These are phyloP conservation scores for Chironomus tentans DNA, from an alignment of 2,888 invertebrate species.

Conservation along the genomic window DNA sequence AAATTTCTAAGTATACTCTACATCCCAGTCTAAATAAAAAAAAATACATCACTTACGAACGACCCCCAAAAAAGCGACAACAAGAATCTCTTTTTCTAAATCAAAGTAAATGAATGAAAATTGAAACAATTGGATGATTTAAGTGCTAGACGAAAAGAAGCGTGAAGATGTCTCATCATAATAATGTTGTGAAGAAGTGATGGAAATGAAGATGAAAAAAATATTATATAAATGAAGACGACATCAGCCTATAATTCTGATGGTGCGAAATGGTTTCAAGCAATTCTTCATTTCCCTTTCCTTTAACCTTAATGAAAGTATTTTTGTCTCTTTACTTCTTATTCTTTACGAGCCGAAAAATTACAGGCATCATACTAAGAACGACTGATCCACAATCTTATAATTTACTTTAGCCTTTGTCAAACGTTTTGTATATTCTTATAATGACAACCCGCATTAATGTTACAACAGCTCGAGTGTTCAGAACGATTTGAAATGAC, in stretches of 20 bases:
- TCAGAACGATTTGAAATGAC: slow-evolving; percentile 4
- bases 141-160: not conserved
- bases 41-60: too few species aligned
- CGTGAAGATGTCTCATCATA: not conserved
- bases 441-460: slow-evolving; percentile 20
- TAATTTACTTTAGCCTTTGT: not conserved
- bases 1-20: too few species aligned
- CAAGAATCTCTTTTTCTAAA: not conserved
- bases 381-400: not conserved
- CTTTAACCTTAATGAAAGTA: not conserved
- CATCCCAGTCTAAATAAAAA: too few species aligned
- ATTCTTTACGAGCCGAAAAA: too few species aligned
- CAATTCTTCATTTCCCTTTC: not conserved
- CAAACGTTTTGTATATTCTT: not conserved
- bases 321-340: not conserved
- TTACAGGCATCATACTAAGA: too few species aligned
- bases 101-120: slow-evolving; percentile 20
- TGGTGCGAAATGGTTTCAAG: slow-evolving; percentile 8
- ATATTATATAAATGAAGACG: not conserved
- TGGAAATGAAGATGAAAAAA: not conserved
- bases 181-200: not conserved
- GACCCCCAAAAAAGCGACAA: not conserved
- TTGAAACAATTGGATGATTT: slow-evolving; percentile 25
- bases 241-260: not conserved
- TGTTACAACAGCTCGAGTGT: not conserved